Base-by-base conservation (phyloP, 2,113 vertebrate species). In the Monopterus albus region DNA sequence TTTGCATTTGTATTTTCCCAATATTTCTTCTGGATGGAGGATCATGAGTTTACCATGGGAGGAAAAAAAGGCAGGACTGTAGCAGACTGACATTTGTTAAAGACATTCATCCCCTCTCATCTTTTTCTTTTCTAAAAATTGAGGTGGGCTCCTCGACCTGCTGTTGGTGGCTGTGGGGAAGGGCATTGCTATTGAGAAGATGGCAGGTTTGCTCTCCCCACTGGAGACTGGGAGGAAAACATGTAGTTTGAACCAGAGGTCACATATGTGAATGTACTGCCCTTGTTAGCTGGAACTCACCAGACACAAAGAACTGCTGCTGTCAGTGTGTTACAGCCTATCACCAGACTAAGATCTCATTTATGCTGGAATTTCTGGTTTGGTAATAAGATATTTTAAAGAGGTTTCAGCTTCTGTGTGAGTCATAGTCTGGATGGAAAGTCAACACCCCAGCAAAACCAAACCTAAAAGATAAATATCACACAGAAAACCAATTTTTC, bases 1-100 rank as follows among this genome's bases (percentile, higher is more conserved):
- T 90, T 92, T 90, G 90, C 83, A 90, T 90, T 89, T 79, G 83
- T 85, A 87, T 91, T 91, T 87, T 81, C 82, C 82, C 81, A 85
- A 88, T 91, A 84, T 86, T 73, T 85, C 52, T 58, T 67, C 50
- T 58, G 76, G 70, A 85, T 67, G 46, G 70, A 61, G 84, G 83
- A 89, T 90, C 83, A 85, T 78, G 74, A 20, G 78, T 69, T 81
- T 86, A 82, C 43, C 52, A 43, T 1, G 25, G 68, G 68, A 78
- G 36, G 64, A 31, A 73, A 55, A 36, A 17, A n/a, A 2, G 49
- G 43, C 49, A 46, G 25, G 49, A 53, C 69, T 56, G 49, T 58
- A 52, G 61, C 50, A 29, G 57, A 59, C 56, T 67, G 86, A 81
- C 65, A 66, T 78, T 75, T 84, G 55, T 77, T 80, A 63, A 73